Percentiles rank a stretch among this genome's conserved stretches.
These are phyloP conservation scores for Falco berigora DNA, from an alignment of 2,797 vertebrate species.

Conservation along the genomic window DNA sequence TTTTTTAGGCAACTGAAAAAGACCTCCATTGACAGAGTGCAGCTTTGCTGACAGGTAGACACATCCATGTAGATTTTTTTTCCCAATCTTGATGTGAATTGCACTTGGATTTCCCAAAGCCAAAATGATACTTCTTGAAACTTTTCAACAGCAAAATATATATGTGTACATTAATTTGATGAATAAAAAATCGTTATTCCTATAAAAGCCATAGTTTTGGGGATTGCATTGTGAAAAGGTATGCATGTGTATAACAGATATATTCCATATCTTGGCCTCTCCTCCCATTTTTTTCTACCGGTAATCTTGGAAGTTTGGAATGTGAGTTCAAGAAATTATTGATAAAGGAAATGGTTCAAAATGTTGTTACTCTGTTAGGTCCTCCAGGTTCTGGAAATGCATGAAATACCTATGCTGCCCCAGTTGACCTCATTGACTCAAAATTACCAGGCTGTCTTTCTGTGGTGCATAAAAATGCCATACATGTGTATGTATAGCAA, in stretches of 20 bases:
- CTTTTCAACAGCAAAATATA: not conserved
- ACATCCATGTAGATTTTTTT: not conserved
- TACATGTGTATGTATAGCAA: not conserved
- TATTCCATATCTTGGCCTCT: not conserved
- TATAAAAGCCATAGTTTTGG: not conserved
- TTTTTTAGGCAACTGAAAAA: not conserved
- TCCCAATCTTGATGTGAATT: not conserved
- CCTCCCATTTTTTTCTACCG: not conserved
- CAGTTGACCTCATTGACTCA: not conserved
- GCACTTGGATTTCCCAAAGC: not conserved
- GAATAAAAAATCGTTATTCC: not conserved
- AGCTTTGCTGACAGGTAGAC: not conserved
- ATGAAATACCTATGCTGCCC: not conserved
- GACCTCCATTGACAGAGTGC: not conserved
- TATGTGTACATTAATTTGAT: not conserved
- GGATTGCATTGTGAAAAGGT: not conserved
- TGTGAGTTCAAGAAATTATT: not conserved
- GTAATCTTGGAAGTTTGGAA: not conserved
- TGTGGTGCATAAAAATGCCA: not conserved
- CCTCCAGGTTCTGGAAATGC: not conserved
- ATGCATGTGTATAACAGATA: not conserved
- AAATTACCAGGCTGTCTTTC: not conserved
- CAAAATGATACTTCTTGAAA: not conserved
- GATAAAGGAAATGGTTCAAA: not conserved
- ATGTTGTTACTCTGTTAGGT: not conserved